phyloP scores from a whole-genome alignment of 2,113 vertebrate species.

The Chloropsis hardwickii region DNA sequence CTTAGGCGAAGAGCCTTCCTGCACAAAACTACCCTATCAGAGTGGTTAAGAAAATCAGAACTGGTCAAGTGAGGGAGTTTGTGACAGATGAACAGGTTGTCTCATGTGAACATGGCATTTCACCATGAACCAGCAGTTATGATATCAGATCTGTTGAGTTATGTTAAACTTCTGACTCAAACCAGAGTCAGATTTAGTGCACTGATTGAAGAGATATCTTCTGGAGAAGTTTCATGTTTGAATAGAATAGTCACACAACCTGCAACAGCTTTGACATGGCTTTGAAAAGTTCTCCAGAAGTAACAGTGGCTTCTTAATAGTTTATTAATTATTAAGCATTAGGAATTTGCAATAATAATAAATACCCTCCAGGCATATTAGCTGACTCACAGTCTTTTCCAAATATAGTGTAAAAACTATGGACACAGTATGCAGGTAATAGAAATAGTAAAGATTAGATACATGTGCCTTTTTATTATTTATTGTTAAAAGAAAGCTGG shows the following conservation, averaged over 20 bases:
- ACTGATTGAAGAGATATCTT: not conserved
- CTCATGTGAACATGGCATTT: not conserved
- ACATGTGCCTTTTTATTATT: not conserved
- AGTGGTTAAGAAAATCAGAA: not conserved
- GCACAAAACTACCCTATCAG: not conserved
- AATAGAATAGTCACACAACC: not conserved
- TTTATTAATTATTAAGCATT: not conserved
- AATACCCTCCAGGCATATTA: not conserved
- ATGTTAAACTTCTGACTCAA: too few relatives aligned
- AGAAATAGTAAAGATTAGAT: not conserved
- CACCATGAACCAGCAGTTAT: not conserved
- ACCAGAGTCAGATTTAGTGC: not conserved
- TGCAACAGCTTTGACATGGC: not conserved
- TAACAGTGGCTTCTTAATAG: not conserved
- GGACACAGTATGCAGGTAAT: not conserved
- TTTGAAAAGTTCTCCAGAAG: not conserved
- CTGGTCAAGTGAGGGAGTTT: not conserved
- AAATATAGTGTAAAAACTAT: not conserved
- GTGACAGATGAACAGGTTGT: not conserved
- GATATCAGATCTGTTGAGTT: not conserved
- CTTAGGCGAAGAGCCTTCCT: not conserved
- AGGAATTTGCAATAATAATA: not conserved
- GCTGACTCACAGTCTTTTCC: not conserved
- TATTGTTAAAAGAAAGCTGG: not conserved
- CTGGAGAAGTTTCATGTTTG: not conserved